Percentiles rank a stretch among this genome's conserved stretches.
Evolutionary conservation across 2,113 vertebrate genomes (phyloP).

Genomic region (Leucopsar rothschildi): DNA sequence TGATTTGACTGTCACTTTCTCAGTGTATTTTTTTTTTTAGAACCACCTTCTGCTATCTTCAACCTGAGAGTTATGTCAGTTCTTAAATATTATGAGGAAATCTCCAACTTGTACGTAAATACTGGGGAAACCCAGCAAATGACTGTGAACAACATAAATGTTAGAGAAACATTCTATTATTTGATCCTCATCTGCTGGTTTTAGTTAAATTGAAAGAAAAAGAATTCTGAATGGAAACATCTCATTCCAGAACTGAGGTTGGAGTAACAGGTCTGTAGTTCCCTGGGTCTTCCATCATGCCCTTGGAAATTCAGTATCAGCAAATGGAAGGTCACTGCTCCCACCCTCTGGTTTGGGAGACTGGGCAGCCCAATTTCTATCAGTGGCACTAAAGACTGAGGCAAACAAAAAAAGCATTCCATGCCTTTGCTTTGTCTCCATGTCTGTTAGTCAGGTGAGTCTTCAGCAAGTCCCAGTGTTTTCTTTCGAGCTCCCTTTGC

Average conservation of each 20-base stretch:
- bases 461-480: neutral
- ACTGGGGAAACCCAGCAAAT: neutral
- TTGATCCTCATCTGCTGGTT: neutral
- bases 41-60: constrained; percentile 8
- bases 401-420: neutral
- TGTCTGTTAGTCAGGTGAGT: neutral
- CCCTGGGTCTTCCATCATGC: neutral
- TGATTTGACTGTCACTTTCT: constrained; percentile 3
- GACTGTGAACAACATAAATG: neutral
- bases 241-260: neutral
- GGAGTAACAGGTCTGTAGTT: neutral
- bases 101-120: neutral
- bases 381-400: neutral
- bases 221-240: neutral
- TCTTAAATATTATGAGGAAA: neutral
- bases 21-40: constrained; percentile 8
- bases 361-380: neutral
- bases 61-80: neutral
- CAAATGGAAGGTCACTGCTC: neutral
- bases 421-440: neutral
- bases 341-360: neutral
- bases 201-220: neutral
- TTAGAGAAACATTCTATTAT: neutral
- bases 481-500: neutral
- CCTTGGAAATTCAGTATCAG: neutral